Evolutionary conservation across 1,140 invertebrate species (phyloP).

Genomic region (Drosophila insularis): DNA sequence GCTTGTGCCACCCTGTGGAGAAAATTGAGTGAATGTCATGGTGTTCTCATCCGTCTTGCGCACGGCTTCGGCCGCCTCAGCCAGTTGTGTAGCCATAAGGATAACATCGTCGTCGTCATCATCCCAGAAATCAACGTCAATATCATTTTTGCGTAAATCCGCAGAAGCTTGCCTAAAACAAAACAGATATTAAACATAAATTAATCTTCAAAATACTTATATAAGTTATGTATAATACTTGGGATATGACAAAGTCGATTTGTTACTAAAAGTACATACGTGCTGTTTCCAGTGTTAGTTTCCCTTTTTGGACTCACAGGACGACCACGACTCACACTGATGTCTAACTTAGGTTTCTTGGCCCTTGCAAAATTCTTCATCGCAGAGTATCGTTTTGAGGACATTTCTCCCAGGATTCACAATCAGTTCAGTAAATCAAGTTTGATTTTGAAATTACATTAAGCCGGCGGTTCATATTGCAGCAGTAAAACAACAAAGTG

Average conservation of each 20-base stretch:
- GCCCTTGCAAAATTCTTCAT: slow-evolving; percentile 55
- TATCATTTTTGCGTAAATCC: neutral
- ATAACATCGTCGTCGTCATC: slow-evolving; percentile 76
- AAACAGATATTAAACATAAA: neutral
- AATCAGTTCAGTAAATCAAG: neutral
- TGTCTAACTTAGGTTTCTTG: slow-evolving; percentile 70
- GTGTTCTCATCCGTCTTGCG: slow-evolving; percentile 39
- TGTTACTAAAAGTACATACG: neutral
- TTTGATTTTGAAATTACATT: neutral
- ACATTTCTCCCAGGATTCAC: neutral
- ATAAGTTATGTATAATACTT: no score
- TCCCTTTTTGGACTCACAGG: neutral
- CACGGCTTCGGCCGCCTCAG: slow-evolving; percentile 50
- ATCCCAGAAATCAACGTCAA: slow-evolving; percentile 62
- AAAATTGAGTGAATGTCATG: slow-evolving; percentile 60
- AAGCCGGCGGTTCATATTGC: no score
- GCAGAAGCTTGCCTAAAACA: neutral
- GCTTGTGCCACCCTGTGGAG: slow-evolving; percentile 55
- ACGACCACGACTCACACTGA: slow-evolving; percentile 42
- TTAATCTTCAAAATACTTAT: neutral
- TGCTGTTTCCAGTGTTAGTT: slow-evolving; percentile 1
- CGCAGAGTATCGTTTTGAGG: slow-evolving; percentile 58
- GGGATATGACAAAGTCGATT: no score
- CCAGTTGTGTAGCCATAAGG: slow-evolving; percentile 67
- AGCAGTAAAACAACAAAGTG: no score